These are phyloP conservation scores for Patella pellucida DNA, from an alignment of 2,888 invertebrate genomes.

Conservation along the genomic window DNA sequence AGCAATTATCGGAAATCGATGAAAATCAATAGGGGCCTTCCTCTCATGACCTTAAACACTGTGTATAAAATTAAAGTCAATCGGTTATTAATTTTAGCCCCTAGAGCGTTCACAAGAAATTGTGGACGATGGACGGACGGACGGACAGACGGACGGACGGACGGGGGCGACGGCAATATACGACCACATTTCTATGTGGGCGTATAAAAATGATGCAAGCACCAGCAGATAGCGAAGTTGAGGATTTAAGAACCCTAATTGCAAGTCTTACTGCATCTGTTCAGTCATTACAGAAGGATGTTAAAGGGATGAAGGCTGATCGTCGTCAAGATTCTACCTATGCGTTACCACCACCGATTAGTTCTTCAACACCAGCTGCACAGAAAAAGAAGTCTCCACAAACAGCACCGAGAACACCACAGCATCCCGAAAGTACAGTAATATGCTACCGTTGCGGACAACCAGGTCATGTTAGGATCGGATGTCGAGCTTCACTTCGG, in stretches of 20 bases:
- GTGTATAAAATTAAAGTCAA: too few species aligned
- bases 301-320: conserved; percentile 1
- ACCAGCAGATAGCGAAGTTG: background rate
- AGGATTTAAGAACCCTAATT: background rate
- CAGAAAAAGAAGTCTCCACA: background rate
- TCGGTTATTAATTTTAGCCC: too few species aligned
- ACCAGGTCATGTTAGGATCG: background rate
- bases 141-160: too few species aligned
- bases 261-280: conserved; percentile 1
- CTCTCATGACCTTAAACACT: too few species aligned
- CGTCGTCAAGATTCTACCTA: background rate
- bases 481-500: background rate
- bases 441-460: background rate
- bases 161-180: too few species aligned
- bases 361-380: conserved; percentile 3
- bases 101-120: too few species aligned
- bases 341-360: background rate
- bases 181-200: too few species aligned
- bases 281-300: background rate
- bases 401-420: background rate
- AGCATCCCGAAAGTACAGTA: background rate
- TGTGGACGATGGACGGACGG: too few species aligned
- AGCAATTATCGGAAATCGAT: too few species aligned
- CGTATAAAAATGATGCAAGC: conserved; percentile 6
- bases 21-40: too few species aligned